A percentile compares a stretch with the other conserved stretches of the same genome.
These are phyloP conservation scores for Danio jaintianensis DNA, from an alignment of 2,797 vertebrate species.

Conservation along the genomic window DNA sequence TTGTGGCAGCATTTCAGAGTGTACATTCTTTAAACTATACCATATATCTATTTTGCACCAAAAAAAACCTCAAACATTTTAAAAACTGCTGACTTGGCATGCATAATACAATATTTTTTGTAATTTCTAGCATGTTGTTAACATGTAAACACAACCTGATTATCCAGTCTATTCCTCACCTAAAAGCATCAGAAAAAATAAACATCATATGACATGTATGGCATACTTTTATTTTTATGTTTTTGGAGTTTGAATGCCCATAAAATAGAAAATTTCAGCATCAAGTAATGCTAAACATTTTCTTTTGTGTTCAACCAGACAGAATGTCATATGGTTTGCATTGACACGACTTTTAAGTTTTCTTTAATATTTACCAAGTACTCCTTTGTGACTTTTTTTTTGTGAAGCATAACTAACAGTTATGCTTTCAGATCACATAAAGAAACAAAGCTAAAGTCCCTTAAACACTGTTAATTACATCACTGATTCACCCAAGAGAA, in stretches of 20 bases:
- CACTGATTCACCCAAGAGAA: slow-evolving; percentile 48
- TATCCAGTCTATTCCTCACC: not conserved
- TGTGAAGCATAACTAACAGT: no score
- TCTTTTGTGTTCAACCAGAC: not conserved
- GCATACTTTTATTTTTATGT: not conserved
- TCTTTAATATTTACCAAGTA: not conserved
- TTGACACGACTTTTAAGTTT: not conserved
- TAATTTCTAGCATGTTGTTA: no score
- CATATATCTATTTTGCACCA: no score
- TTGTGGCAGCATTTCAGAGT: no score
- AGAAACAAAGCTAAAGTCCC: slow-evolving; percentile 32
- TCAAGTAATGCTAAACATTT: not conserved
- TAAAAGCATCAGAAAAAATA: not conserved
- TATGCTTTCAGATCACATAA: slow-evolving; percentile 25
- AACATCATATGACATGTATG: not conserved
- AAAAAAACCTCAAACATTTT: no score
- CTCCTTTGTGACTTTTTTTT: not conserved
- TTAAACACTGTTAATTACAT: slow-evolving; percentile 49
- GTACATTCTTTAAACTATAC: no score
- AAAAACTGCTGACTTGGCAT: no score
- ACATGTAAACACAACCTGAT: no score
- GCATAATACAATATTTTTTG: no score
- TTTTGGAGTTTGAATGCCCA: not conserved
- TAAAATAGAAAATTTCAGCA: not conserved
- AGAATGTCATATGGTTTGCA: not conserved